Percentiles rank a stretch among this genome's conserved stretches.
These are phyloP conservation scores for Embidobia sp. DNA, from an alignment of 2,888 invertebrate species.

Conservation along the genomic window DNA sequence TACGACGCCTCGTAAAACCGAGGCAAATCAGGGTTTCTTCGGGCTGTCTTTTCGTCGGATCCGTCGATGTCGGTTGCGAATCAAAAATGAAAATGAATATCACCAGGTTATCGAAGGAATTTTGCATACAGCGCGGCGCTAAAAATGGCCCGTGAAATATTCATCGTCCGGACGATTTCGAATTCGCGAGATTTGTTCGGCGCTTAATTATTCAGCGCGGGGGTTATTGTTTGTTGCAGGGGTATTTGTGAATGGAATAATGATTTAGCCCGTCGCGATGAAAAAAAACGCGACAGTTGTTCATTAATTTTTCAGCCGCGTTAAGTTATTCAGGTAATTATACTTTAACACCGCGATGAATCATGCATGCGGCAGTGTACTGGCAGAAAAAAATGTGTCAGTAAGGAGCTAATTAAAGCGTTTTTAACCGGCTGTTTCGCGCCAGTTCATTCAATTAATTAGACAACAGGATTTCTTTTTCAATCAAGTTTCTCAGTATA, in stretches of 20 bases:
- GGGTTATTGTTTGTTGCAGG: conserved; percentile 18
- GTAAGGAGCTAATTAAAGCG: conserved; percentile 19
- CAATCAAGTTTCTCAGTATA: too few relatives aligned
- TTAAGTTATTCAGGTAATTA: conserved; percentile 36
- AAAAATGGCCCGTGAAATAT: too few relatives aligned
- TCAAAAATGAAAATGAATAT: too few relatives aligned
- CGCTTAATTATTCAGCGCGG: not conserved
- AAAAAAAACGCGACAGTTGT: conserved; percentile 33
- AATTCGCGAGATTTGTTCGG: not conserved
- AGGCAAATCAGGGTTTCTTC: conserved; percentile 20
- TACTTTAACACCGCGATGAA: conserved; percentile 29
- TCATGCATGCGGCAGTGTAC: conserved; percentile 19
- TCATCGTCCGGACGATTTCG: not conserved
- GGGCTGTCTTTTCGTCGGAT: too few relatives aligned
- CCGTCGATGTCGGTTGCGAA: too few relatives aligned
- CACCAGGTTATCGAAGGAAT: too few relatives aligned
- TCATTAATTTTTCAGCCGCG: conserved; percentile 39
- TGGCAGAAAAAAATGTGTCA: conserved; percentile 10
- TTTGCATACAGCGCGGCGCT: too few relatives aligned
- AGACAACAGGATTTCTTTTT: too few relatives aligned
- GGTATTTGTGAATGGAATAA: conserved; percentile 29
- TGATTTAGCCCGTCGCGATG: conserved; percentile 11
- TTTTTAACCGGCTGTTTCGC: conserved; percentile 14
- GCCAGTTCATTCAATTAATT: conserved; percentile 5
- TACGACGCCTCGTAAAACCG: conserved; percentile 9